Conservation (phyloP, 2,113 vertebrate species). For the Typhlomys cinereus region DNA sequence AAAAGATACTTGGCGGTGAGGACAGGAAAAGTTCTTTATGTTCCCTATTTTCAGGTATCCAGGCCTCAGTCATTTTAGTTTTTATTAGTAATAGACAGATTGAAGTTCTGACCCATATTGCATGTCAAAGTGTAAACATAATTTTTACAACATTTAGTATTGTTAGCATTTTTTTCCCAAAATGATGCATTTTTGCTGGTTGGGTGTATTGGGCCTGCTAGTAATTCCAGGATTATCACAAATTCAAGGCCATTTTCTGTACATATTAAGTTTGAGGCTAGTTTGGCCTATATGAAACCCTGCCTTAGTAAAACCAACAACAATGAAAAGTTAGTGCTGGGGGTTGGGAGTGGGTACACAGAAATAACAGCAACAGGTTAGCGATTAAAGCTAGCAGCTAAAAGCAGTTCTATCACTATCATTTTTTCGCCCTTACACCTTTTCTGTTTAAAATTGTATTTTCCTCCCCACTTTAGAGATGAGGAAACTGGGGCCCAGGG, state of each 20-base stretch:
- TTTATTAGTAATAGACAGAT: conserved; percentile 12
- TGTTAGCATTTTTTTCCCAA: conserved; percentile 10
- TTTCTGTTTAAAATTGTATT: neutral
- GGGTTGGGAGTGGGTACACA: neutral
- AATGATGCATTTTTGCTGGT: conserved; percentile 8
- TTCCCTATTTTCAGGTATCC: neutral
- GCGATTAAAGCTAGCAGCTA: neutral
- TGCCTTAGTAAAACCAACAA: neutral
- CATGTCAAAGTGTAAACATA: conserved; percentile 43
- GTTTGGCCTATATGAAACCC: neutral
- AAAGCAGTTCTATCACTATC: neutral
- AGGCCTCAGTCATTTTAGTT: neutral
- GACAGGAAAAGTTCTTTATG: neutral
- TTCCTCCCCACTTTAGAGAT: conserved; percentile 29
- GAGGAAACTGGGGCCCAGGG: conserved; percentile 2
- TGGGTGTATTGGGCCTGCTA: neutral
- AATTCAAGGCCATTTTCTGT: neutral
- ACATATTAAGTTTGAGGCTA: neutral
- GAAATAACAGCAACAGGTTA: neutral
- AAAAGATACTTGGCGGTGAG: neutral
- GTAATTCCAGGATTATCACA: neutral
- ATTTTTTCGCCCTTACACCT: neutral
- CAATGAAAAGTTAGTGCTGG: neutral
- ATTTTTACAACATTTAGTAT: conserved; percentile 22
- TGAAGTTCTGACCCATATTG: conserved; percentile 41